Evolutionary conservation across 2,797 vertebrate species (phyloP), one percentile per base, ranked within the genome.

Genomic region (Chloroceryle inda): DNA sequence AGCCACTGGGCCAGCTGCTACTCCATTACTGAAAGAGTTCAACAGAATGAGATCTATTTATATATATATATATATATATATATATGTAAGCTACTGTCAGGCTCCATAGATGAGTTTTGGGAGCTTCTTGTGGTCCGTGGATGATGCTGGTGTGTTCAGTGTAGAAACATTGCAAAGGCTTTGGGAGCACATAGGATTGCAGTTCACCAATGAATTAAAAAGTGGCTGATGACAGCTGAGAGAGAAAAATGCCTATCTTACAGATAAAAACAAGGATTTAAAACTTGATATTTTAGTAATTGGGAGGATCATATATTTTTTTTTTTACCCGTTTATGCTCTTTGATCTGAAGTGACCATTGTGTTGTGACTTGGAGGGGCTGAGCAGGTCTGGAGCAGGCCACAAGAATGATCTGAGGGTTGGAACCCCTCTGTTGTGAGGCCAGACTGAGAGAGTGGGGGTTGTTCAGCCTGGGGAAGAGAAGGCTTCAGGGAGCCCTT

Each of bases 121-220:
- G 77, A 53, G 52, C n/a, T 58, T 44, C 33, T 88, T 0, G 0
- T n/a, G 42, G 13, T 79, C n/a, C 19, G 56, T 45, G 55, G 27
- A 23, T 1, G 1, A 23, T 40, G 33, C 42, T 50, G 49, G 24
- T 1, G 0, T 14, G 10, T 50, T 73, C 19, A 29, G 40, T 3
- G 1, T 26, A 24, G 55, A 42, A 74, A 37, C 31, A 17, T 2
- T 40, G 55, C 1, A 1, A 58, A 53, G 7, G 38, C 50, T 53
- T 64, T 16, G 52, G 61, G 55, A 45, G 22, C 44, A 59, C 53
- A 17, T 49, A 17, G 27, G 18, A 35, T 8, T 69, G 35, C 20
- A 53, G 55, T 58, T 78, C 1, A 3, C 33, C 22, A 23, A 1
- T n/a, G 15, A 50, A 55, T 55, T 38, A 42, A 74, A 73, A 74